A percentile compares a stretch with the other conserved stretches of the same genome.
Evolutionary conservation across 2,888 invertebrate genomes (phyloP).

Genomic region (Alcis repandata): DNA sequence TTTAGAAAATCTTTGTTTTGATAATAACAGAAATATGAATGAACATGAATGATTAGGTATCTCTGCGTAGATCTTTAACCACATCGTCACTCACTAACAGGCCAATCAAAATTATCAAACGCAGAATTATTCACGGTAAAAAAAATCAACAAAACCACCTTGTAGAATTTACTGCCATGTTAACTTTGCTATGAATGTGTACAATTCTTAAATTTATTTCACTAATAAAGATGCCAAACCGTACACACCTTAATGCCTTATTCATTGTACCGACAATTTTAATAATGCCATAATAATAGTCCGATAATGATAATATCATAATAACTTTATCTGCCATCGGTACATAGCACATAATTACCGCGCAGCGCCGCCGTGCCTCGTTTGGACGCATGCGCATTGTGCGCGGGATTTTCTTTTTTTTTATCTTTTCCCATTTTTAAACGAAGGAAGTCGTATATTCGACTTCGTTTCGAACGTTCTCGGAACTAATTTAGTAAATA

Average conservation of each 20-base stretch:
- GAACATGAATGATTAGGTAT: background rate
- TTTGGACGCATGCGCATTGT: conserved; percentile 76
- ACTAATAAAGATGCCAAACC: conserved; percentile 8
- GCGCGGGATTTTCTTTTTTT: conserved; percentile 66
- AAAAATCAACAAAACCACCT: background rate
- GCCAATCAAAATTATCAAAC: too few species aligned
- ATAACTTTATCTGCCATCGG: conserved; percentile 55
- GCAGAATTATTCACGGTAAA: too few species aligned
- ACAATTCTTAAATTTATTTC: background rate
- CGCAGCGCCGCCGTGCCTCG: conserved; percentile 67
- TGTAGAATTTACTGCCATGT: background rate
- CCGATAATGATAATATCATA: conserved; percentile 30
- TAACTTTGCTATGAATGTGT: background rate
- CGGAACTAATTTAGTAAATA: conserved; percentile 78
- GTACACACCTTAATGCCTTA: background rate
- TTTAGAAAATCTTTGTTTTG: background rate
- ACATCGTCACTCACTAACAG: too few species aligned
- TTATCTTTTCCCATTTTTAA: conserved; percentile 76
- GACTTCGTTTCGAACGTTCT: conserved; percentile 58
- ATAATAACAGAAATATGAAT: background rate
- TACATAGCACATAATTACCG: conserved; percentile 74
- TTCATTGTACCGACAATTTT: conserved; percentile 20
- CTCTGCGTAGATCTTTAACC: too few species aligned
- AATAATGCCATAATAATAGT: conserved; percentile 30
- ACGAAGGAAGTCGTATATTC: conserved; percentile 77